Conservation (phyloP, 2,113 vertebrate genomes). For the Sturnus vulgaris region DNA sequence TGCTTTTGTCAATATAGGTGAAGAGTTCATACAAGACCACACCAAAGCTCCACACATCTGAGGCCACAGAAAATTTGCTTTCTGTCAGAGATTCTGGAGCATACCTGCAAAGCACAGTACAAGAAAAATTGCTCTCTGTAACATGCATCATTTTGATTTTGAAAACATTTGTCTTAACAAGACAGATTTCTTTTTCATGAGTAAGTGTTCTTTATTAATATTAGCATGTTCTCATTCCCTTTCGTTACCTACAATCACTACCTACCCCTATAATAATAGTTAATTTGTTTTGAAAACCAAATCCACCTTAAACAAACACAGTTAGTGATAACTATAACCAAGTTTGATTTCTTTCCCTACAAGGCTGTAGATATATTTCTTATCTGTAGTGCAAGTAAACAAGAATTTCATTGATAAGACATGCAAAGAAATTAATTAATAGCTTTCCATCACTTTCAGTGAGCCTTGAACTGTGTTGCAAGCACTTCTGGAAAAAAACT, state of each 20-base stretch:
- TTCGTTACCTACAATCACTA: not conserved
- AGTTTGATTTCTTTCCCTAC: not conserved
- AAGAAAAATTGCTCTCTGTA: not conserved
- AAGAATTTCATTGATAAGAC: not conserved
- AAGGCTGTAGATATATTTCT: not conserved
- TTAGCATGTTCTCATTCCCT: not conserved
- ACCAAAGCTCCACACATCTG: constrained; percentile 97
- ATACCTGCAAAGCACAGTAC: constrained; percentile 78
- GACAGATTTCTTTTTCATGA: not conserved
- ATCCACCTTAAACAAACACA: not conserved
- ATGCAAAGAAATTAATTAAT: not conserved
- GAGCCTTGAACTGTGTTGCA: not conserved
- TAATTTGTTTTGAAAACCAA: not conserved
- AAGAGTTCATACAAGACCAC: constrained; percentile 97
- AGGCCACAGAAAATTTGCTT: constrained; percentile 96
- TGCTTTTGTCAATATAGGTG: constrained; percentile 92
- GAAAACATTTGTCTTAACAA: not conserved
- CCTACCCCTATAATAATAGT: not conserved
- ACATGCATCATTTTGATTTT: not conserved
- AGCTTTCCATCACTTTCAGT: not conserved
- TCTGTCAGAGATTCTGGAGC: constrained; percentile 96
- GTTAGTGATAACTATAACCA: not conserved
- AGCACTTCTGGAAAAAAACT: not conserved
- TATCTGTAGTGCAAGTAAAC: not conserved
- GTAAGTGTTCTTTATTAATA: not conserved